Conservation (phyloP, 1,140 invertebrate species). For the Drusus annulatus region DNA sequence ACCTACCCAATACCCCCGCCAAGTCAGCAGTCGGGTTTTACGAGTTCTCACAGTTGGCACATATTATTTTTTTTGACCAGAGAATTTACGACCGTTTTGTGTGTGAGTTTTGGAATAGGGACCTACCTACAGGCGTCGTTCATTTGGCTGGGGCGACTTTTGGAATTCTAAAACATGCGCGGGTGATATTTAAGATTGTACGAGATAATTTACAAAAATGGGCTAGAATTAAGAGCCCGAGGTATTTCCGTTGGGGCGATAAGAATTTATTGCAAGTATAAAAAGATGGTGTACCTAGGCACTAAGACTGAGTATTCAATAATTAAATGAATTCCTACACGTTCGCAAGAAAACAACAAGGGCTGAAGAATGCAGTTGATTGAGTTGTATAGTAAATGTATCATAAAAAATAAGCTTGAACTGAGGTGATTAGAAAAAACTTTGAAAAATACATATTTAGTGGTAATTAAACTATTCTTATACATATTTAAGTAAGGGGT, state of each 20-base stretch:
- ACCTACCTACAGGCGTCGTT: neutral
- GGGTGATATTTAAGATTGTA: constrained; percentile 9
- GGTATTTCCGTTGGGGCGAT: constrained; percentile 11
- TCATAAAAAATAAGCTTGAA: no score
- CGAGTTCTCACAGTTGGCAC: constrained; percentile 27
- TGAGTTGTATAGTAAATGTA: no score
- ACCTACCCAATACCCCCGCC: neutral
- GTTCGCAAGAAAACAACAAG: no score
- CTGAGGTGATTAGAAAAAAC: no score
- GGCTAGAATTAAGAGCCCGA: neutral
- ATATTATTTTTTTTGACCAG: constrained; percentile 23
- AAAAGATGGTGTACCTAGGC: neutral
- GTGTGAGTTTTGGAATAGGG: neutral
- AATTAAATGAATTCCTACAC: no score
- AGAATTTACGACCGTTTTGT: constrained; percentile 31
- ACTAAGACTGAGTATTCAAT: neutral
- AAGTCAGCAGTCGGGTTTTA: constrained; percentile 21
- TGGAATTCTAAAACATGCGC: neutral
- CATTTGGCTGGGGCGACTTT: neutral
- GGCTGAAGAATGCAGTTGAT: no score
- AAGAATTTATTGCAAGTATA: neutral
- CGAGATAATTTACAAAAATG: neutral
- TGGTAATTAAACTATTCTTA: no score
- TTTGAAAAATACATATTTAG: no score
- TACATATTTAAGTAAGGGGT: no score